Evolutionary conservation across 2,113 vertebrate genomes (phyloP).

Genomic region (Micromys minutus): DNA sequence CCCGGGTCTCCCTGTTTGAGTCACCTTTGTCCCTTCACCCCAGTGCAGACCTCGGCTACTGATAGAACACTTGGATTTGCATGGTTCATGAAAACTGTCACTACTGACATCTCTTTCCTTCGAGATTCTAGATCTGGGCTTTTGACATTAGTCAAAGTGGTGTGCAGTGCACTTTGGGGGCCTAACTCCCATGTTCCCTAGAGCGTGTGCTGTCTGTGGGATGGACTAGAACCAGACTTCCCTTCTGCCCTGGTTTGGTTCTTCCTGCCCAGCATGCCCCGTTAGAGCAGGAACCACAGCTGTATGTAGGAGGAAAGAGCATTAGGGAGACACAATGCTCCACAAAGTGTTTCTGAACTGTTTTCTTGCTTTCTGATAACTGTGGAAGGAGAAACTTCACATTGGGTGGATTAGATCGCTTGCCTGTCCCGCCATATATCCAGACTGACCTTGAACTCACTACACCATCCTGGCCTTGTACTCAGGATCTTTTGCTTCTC

Average conservation of each 20-base stretch:
- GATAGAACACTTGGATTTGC: neutral
- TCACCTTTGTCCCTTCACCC: neutral
- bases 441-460: neutral
- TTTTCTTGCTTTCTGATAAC: too few relatives aligned
- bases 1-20: neutral
- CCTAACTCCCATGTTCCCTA: slow-evolving; percentile 28
- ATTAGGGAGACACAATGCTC: slow-evolving; percentile 72
- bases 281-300: slow-evolving; percentile 81
- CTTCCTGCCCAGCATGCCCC: slow-evolving; percentile 80
- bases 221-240: slow-evolving; percentile 68
- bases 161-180: slow-evolving; percentile 28
- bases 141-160: slow-evolving; percentile 56
- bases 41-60: neutral
- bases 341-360: slow-evolving; percentile 72
- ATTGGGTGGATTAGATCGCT: slow-evolving; percentile 30
- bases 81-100: neutral
- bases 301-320: slow-evolving; percentile 83
- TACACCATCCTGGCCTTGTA: too few relatives aligned
- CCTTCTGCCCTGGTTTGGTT: slow-evolving; percentile 81
- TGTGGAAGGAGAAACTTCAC: slow-evolving; percentile 69
- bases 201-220: slow-evolving; percentile 53
- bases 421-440: neutral
- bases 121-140: neutral
- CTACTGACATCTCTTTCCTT: neutral
- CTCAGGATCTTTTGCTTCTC: too few relatives aligned